Evolutionary conservation across 2,113 vertebrate species (phyloP).

Genomic region (Hippocampus barbouri): DNA sequence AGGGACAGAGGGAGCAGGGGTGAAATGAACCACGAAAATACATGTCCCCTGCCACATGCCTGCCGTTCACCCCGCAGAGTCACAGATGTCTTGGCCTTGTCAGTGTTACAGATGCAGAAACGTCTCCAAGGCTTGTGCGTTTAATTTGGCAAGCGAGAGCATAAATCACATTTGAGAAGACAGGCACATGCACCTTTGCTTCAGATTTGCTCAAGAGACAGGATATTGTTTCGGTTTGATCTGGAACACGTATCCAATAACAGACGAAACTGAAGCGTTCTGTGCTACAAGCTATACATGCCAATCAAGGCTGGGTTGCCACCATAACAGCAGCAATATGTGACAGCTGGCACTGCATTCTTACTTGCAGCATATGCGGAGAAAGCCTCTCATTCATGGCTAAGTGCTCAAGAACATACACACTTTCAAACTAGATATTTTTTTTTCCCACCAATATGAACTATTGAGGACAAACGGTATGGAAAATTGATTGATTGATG

Average conservation of each 20-base stretch:
- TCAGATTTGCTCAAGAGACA: conserved; percentile 42
- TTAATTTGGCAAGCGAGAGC: conserved; percentile 46
- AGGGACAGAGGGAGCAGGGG: conserved; percentile 16
- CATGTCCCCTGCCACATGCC: conserved; percentile 45
- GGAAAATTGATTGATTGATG: background rate
- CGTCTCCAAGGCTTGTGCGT: conserved; percentile 33
- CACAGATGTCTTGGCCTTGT: conserved; percentile 28
- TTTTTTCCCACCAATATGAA: no score
- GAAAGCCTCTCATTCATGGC: background rate
- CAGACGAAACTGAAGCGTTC: conserved; percentile 22
- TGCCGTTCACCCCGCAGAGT: conserved; percentile 43
- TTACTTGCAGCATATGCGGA: conserved; percentile 9
- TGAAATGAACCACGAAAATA: conserved; percentile 54
- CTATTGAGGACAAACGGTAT: background rate
- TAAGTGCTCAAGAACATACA: background rate
- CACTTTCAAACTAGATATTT: no score
- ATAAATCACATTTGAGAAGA: conserved; percentile 35
- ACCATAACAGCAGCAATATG: conserved; percentile 11
- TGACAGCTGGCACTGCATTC: conserved; percentile 11
- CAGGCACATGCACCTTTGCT: conserved; percentile 37
- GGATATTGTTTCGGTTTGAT: conserved; percentile 34
- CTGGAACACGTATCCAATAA: conserved; percentile 29
- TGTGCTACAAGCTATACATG: conserved; percentile 22
- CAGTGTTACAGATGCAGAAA: conserved; percentile 39
- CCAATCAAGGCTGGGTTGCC: conserved; percentile 11